Conservation (phyloP, 2,113 vertebrate genomes). For the Cyphomyrus discorhynchus region DNA sequence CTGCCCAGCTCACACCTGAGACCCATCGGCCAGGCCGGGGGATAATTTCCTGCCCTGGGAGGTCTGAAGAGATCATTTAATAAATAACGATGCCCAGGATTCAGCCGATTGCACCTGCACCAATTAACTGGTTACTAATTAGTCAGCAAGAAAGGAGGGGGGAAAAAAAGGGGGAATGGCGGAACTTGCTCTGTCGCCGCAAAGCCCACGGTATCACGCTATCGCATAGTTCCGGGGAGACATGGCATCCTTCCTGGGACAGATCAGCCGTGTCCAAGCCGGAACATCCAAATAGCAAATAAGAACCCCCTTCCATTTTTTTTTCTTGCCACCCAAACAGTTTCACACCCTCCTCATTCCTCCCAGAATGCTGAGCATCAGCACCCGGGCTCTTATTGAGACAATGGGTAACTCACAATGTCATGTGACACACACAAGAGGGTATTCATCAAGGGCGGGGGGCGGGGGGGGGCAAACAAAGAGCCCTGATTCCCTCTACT, state of each 20-base stretch:
- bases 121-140: slow-evolving; percentile 65
- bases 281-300: not conserved
- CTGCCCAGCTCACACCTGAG: slow-evolving; percentile 87
- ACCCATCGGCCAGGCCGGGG: slow-evolving; percentile 70
- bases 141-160: slow-evolving; percentile 34
- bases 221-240: not conserved
- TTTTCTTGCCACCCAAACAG: not conserved
- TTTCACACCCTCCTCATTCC: not conserved
- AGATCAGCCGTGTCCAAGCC: not conserved
- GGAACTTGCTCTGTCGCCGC: not conserved
- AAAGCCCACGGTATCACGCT: not conserved
- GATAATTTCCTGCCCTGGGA: slow-evolving; percentile 80
- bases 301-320: not conserved
- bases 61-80: slow-evolving; percentile 57
- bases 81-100: slow-evolving; percentile 54
- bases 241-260: not conserved
- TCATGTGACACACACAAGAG: slow-evolving; percentile 14
- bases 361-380: not conserved
- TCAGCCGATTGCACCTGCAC: slow-evolving; percentile 54
- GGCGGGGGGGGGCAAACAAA: not conserved
- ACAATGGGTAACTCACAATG: not conserved
- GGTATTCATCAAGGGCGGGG: not conserved
- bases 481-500: not conserved
- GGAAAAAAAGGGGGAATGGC: not conserved
- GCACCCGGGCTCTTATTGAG: not conserved